Base-by-base conservation (phyloP, 2,797 vertebrate species). In the Aplochiton taeniatus region DNA sequence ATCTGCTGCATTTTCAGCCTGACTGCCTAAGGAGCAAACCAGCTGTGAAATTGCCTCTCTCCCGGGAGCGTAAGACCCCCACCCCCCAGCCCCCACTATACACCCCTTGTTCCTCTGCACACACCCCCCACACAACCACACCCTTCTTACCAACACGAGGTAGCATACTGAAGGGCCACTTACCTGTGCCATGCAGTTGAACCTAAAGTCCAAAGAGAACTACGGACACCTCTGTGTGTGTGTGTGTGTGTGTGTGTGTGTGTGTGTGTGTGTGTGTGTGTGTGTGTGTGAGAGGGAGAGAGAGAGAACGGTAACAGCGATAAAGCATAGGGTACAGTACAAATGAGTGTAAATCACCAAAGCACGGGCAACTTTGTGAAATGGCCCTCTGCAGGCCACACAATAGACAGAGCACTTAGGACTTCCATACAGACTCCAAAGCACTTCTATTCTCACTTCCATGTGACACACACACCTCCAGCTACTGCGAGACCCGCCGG, bases 11-110 rank as follows among this genome's bases (percentile, higher is more conserved):
- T 98, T 98, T 98, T 98, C 96, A 95, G 97, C 95, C 96, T 95
- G 95, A 98, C 93, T 95, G 95, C 94, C 94, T 98, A 93, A 94
- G 95, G 93, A 98, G 94, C 96, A 98, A 98, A 97, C 97, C 96
- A 98, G 95, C 96, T 96, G 95, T 99, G 96, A 98, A 99, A 99
- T 98, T 98, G 96, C 96, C 96, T 98, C 95, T 97, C 93, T 96
- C 93, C 90, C 91, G 94, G 96, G 95, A 96, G 85, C 71, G 69
- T 76, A 74, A 80, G 11, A 93, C 91, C 91, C 93, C 93, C 93
- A 90, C 92, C 90, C 90, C 91, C 91, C 91, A 91, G 92, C 91
- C 62, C 47, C 92, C 92, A 73, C 91, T 92, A 91, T 87, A 85
- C 92, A 93, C 93, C 94, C 93, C 91, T 91, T 93, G 92, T 94